A percentile compares a stretch with the other conserved stretches of the same genome.
phyloP scores from a whole-genome alignment of 2,797 vertebrate genomes.

The Corythornis leucogaster region DNA sequence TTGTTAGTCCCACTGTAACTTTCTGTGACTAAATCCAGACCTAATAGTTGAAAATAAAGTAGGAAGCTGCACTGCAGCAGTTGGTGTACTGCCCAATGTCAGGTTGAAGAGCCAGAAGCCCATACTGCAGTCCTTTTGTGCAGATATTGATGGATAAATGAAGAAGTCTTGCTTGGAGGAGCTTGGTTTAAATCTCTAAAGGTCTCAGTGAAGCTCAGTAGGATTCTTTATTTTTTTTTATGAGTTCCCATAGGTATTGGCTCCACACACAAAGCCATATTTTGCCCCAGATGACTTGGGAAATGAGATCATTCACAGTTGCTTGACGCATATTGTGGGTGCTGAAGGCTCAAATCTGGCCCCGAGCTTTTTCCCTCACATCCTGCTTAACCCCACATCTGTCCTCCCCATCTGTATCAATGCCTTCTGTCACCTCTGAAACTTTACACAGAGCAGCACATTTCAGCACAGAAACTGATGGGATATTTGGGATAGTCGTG shows the following conservation, averaged over 20 bases:
- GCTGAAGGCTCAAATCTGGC: slow-evolving; percentile 58
- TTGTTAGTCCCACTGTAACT: neutral
- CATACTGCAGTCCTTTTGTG: neutral
- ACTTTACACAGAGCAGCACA: neutral
- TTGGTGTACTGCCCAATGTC: neutral
- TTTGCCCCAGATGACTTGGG: slow-evolving; percentile 53
- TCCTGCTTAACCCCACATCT: slow-evolving; percentile 62
- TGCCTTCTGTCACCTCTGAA: slow-evolving; percentile 37
- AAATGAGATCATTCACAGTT: slow-evolving; percentile 62
- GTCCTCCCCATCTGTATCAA: slow-evolving; percentile 43
- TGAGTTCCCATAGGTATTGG: neutral
- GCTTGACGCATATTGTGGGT: slow-evolving; percentile 43
- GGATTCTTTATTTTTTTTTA: neutral
- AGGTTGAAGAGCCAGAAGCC: neutral
- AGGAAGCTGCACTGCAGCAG: neutral
- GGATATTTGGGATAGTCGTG: neutral
- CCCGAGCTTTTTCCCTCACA: slow-evolving; percentile 48
- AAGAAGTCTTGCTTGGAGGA: neutral
- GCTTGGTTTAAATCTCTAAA: neutral
- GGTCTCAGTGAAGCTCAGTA: neutral
- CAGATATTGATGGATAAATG: neutral
- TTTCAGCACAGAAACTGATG: neutral
- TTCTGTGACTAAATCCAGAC: neutral
- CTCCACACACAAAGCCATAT: slow-evolving; percentile 21
- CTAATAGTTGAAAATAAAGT: neutral